Evolutionary conservation across 2,888 invertebrate species (phyloP).

Genomic region (Atherix ibis): DNA sequence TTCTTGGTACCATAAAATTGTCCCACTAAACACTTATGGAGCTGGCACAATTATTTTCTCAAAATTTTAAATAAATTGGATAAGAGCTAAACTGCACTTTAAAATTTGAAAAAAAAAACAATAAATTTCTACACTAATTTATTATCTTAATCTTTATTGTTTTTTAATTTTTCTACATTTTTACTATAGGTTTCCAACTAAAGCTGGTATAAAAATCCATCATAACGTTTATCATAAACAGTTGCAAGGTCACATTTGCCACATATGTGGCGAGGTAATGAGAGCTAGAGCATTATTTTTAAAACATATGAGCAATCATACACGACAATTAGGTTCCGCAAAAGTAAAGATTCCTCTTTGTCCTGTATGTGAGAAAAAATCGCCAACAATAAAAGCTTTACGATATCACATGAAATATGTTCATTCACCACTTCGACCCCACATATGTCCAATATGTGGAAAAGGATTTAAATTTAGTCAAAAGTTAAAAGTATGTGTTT

Average conservation of each 20-base stretch:
- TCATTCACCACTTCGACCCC: slow-evolving; percentile 8
- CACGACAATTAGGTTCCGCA: slow-evolving; percentile 5
- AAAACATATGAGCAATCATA: slow-evolving; percentile 7
- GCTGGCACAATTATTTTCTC: too few relatives aligned
- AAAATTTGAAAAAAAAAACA: too few relatives aligned
- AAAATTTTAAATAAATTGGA: too few relatives aligned
- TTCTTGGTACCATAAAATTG: too few relatives aligned
- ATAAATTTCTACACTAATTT: too few relatives aligned
- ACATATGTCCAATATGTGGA: slow-evolving; percentile 8
- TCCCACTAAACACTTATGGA: too few relatives aligned
- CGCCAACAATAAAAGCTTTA: slow-evolving; percentile 9
- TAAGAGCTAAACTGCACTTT: too few relatives aligned
- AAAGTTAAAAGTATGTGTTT: slow-evolving; percentile 10
- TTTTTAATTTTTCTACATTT: neutral
- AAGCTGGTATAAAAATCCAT: slow-evolving; percentile 6
- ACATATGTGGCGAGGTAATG: slow-evolving; percentile 8
- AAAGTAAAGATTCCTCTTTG: slow-evolving; percentile 7
- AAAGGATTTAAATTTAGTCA: slow-evolving; percentile 10
- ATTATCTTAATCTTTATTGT: too few relatives aligned
- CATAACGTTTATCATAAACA: slow-evolving; percentile 7
- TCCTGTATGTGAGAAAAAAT: slow-evolving; percentile 8
- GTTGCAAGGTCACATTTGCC: slow-evolving; percentile 8
- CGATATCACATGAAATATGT: slow-evolving; percentile 10
- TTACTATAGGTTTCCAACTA: slow-evolving; percentile 7
- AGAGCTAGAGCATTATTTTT: slow-evolving; percentile 7